Conservation (phyloP, 2,797 vertebrate genomes). For the Chrysolophus pictus region DNA sequence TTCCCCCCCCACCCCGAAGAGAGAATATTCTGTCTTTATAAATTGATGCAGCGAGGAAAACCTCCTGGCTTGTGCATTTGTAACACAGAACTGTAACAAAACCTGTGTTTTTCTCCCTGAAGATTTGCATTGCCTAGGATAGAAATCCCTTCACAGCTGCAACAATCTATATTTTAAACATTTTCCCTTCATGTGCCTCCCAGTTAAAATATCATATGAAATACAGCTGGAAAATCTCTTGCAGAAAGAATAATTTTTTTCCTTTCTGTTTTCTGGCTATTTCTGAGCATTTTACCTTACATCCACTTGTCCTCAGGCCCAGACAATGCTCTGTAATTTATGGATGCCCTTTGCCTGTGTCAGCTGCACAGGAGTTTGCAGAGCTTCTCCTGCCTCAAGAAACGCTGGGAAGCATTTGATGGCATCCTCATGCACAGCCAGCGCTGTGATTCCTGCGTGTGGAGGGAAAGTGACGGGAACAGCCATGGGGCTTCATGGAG, state of each 20-base stretch:
- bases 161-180: not conserved
- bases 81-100: not conserved
- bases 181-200: not conserved
- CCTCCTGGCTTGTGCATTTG: not conserved
- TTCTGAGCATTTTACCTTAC: not conserved
- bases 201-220: not conserved
- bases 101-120: not conserved
- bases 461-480: not conserved
- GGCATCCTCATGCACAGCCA: not conserved
- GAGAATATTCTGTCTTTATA: not conserved
- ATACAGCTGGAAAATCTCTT: not conserved
- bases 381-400: constrained; percentile 7
- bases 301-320: not conserved
- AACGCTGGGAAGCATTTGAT: not conserved
- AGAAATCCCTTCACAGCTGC: not conserved
- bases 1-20: not conserved
- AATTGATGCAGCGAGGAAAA: not conserved
- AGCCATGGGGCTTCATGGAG: not conserved
- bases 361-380: not conserved
- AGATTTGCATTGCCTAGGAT: not conserved
- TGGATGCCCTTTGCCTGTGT: constrained; percentile 8
- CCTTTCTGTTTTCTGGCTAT: not conserved
- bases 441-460: not conserved
- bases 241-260: not conserved
- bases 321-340: constrained; percentile 14